Base-by-base conservation (phyloP, 2,113 vertebrate genomes). In the Spheniscus mendiculus region DNA sequence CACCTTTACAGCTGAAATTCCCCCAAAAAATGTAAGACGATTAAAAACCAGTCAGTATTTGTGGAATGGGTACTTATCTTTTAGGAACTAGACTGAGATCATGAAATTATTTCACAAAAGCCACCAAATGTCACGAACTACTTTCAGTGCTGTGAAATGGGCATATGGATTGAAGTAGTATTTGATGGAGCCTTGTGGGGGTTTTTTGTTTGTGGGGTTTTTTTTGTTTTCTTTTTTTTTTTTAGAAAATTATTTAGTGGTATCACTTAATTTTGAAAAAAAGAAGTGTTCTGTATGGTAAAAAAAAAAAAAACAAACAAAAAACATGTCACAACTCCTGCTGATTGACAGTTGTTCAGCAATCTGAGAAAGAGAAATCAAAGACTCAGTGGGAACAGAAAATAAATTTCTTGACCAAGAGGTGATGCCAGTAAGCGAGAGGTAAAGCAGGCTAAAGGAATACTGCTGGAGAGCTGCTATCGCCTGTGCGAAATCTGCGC, bases 401-500 rank as follows among this genome's bases (percentile, higher is more conserved):
- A 66, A 34, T 55, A 1, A 36, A 26, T 78, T 58, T 73, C 59
- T 65, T 66, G 34, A 88, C 52, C 42, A 36, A 61, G 34, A 67
- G 32, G 21, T 45, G 77, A 34, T 53, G 52, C 50, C 36, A 36
- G 34, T 26, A 63, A 65, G 40, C 0, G 5, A 45, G 59, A 59
- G 42, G n/a, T 45, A 44, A 84, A 45, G 55, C 38, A 23, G 36
- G 56, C 9, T 61, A 34, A 23, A 71, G 45, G 76, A 65, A 36
- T 25, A 18, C 21, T 30, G 34, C 56, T 18, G 45, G 53, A 27
- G 30, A 73, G 58, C 70, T 58, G 21, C 56, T 81, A 1, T 53
- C 1, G 1, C 50, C 56, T 61, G 26, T 14, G 47, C 1, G 1
- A 45, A 44, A 23, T 12, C 16, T 32, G 42, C 1, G 0, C n/a